Evolutionary conservation across 2,797 vertebrate genomes (phyloP).

Genomic region (Peromyscus nudipes): DNA sequence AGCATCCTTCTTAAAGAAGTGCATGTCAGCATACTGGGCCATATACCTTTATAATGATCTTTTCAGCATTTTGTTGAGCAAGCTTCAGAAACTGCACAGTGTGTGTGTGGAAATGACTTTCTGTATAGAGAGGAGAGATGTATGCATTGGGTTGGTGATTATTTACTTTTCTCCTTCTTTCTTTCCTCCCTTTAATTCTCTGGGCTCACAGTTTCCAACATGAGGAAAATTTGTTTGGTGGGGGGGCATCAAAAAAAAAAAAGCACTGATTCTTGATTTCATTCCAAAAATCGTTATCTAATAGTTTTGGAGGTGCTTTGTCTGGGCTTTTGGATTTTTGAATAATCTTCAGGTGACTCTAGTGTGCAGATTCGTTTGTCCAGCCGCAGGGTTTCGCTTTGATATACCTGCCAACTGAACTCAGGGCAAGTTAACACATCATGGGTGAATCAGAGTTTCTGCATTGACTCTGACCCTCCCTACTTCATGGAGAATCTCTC

Average conservation of each 20-base stretch:
- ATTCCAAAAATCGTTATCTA: background rate
- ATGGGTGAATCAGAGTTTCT: background rate
- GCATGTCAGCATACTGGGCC: background rate
- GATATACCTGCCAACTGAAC: background rate
- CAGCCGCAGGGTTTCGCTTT: background rate
- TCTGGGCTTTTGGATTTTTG: conserved; percentile 23
- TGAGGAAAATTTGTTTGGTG: background rate
- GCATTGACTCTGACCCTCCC: background rate
- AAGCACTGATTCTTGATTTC: background rate
- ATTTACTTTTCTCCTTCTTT: background rate
- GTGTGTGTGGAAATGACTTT: conserved; percentile 11
- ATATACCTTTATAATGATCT: background rate
- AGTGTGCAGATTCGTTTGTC: background rate
- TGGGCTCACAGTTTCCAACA: background rate
- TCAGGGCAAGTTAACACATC: background rate
- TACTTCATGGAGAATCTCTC: background rate
- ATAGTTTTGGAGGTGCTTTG: background rate
- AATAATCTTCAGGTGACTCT: conserved; percentile 26
- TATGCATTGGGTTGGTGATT: conserved; percentile 23
- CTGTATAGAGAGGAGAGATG: background rate
- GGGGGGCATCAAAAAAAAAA: background rate
- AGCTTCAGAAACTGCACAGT: conserved; percentile 21
- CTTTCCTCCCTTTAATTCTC: background rate
- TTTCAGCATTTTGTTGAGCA: conserved; percentile 35
- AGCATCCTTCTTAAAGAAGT: conserved; percentile 34